Evolutionary conservation across 2,797 vertebrate genomes (phyloP), one percentile per base, ranked within the genome.

Genomic region (Pangasius macronema): DNA sequence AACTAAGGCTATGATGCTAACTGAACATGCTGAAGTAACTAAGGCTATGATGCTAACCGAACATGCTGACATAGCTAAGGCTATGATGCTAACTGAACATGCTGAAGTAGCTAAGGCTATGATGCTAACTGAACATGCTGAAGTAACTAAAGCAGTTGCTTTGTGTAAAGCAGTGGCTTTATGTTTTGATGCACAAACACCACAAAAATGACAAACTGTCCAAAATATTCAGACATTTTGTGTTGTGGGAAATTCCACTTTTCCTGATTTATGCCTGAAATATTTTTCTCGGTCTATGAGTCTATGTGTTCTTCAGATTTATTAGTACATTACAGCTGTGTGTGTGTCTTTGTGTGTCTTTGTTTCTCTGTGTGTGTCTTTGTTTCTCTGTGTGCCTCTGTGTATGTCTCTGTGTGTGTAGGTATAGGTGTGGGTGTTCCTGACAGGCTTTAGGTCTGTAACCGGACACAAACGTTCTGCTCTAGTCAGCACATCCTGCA

Each of bases 401-500:
- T 42, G 68, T 22, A 39, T 3, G 18, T 27, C 2, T 46, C 0
- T 24, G 42, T n/a, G 27, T 76, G 27, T n/a, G 73, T 51, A 2
- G 24, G n/a, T 51, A 51, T 16, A 51, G 49, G 14, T 75, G 36
- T 42, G 46, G 70, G 70, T 76, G 27, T 18, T 51, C 8, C 46
- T 77, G 72, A 27, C 42, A 27, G 27, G 27, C 27, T 77, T 77
- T 53, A 55, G 49, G 16, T 30, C 75, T 55, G 75, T 77, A 55
- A 18, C n/a, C 1, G 18, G 49, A 77, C 49, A 55, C 27, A 55
- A 53, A 53, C 3, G 5, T 91, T 92, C 83, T 87, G 87, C 88
- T 89, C 80, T 87, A 94, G 91, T 95, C 93, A 93, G 93, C 93
- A 94, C 87, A 93, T 93, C 91, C 87, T 86, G 89, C 79, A 87